Evolutionary conservation across 2,113 vertebrate genomes (phyloP), one percentile per base, ranked within the genome.

Genomic region (Ondatra zibethicus): DNA sequence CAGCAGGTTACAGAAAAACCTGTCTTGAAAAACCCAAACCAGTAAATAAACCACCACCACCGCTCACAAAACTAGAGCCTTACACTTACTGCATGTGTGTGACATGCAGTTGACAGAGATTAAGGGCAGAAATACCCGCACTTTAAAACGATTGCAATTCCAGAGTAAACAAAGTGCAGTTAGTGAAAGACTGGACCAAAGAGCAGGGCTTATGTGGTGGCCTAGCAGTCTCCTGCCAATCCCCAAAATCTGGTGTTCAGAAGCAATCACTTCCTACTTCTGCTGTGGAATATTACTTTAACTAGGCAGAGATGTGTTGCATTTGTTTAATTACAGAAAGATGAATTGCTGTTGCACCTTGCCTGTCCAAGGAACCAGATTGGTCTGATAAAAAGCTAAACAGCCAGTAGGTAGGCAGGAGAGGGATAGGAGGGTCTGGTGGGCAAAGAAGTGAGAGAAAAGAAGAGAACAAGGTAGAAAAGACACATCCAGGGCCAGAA

Each of bases 51-150:
- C 21, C 36, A 36, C 58, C 58, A 39, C 39, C 55, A 42, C 39
- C 27, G 13, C n/a, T 19, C n/a, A 36, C 29, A 66, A 47, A 86
- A 47, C 42, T 76, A 78, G 65, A 66, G 61, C 29, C 84, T 87
- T 31, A 12, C 2, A 58, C 58, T 58, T 58, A 21, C 58, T 58
- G 19, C 58, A 58, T 58, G 58, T 58, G 19, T 65, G 3, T 9
- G 36, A 1, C 3, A 27, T 7, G 11, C 33, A 16, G 1, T 3
- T 16, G 2, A 16, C 0, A 27, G 58, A 19, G 50, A 7, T 52
- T 2, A 29, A 45, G 91, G 78, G 70, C n/a, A 81, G n/a, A 45
- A 63, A 88, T 52, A 11, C 27, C 42, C 55, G 61, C 7, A 82
- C 19, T 92, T 72, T 21, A 50, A 76, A 93, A 29, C 8, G 8